A percentile compares a stretch with the other conserved stretches of the same genome.
Evolutionary conservation across 2,888 invertebrate species (phyloP).

Genomic region (Chironomus riparius): DNA sequence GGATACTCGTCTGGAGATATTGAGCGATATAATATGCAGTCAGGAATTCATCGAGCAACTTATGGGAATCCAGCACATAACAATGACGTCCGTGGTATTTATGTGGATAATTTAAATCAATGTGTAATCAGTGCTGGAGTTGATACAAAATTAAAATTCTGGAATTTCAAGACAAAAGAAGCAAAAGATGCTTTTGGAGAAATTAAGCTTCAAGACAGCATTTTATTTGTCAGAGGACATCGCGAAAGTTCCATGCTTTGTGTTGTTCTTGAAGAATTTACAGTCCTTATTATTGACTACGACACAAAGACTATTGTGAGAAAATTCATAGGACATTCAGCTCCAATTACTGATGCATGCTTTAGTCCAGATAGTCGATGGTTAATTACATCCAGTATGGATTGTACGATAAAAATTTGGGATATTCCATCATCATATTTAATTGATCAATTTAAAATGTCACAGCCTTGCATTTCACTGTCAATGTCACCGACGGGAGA

Average conservation of each 20-base stretch:
- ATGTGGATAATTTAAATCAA: conserved; percentile 75
- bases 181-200: conserved; percentile 44
- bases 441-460: conserved; percentile 57
- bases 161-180: conserved; percentile 58
- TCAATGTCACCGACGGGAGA: conserved; percentile 87
- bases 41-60: conserved; percentile 68
- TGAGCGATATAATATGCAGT: conserved; percentile 90
- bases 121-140: conserved; percentile 67
- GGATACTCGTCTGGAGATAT: conserved; percentile 70
- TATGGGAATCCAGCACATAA: conserved; percentile 65
- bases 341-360: conserved; percentile 72
- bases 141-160: conserved; percentile 74
- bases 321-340: conserved; percentile 69
- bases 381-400: conserved; percentile 83
- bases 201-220: conserved; percentile 53
- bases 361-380: conserved; percentile 60
- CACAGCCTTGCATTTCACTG: conserved; percentile 74
- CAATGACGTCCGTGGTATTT: conserved; percentile 67
- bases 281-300: conserved; percentile 68
- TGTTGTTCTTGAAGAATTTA: conserved; percentile 70
- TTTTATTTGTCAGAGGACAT: conserved; percentile 60
- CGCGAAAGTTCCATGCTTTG: conserved; percentile 70
- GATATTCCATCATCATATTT: conserved; percentile 78
- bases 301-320: conserved; percentile 72
- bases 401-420: conserved; percentile 85